phyloP scores from a whole-genome alignment of 1,140 invertebrate genomes.

The Batillaria attramentaria region DNA sequence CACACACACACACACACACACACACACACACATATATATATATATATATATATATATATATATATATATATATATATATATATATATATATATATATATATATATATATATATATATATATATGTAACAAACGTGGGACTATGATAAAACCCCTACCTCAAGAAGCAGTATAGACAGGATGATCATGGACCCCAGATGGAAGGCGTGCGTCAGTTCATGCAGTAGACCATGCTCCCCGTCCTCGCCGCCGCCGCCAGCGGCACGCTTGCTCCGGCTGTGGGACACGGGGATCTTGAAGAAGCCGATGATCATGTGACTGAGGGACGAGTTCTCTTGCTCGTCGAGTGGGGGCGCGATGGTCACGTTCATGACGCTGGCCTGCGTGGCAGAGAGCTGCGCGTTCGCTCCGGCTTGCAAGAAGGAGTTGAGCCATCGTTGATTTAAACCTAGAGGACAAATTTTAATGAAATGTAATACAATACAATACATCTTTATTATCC shows the following conservation, averaged over 20 bases:
- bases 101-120: not conserved
- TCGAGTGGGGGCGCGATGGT: too few species aligned
- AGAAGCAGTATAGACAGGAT: slow-evolving; percentile 61
- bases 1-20: too few species aligned
- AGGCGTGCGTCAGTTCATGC: slow-evolving; percentile 62
- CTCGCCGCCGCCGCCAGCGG: not conserved
- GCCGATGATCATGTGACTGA: slow-evolving; percentile 34
- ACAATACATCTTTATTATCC: too few species aligned
- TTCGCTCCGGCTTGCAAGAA: too few species aligned
- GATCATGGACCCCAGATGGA: slow-evolving; percentile 62
- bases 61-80: too few species aligned
- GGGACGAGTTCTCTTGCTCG: too few species aligned
- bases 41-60: too few species aligned
- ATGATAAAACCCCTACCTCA: slow-evolving; percentile 48
- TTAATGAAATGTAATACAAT: too few species aligned
- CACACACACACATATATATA: slow-evolving; percentile 8
- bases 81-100: not conserved
- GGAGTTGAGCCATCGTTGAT: too few species aligned
- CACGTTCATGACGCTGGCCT: not conserved
- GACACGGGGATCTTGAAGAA: slow-evolving; percentile 37
- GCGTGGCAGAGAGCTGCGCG: not conserved
- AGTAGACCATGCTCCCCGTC: slow-evolving; percentile 46
- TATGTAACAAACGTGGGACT: not conserved
- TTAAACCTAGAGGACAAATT: too few species aligned
- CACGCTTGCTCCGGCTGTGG: slow-evolving; percentile 3